A percentile compares a stretch with the other conserved stretches of the same genome.
These are phyloP conservation scores for Amitus sp. DNA, from an alignment of 2,888 invertebrate species.

Conservation along the genomic window DNA sequence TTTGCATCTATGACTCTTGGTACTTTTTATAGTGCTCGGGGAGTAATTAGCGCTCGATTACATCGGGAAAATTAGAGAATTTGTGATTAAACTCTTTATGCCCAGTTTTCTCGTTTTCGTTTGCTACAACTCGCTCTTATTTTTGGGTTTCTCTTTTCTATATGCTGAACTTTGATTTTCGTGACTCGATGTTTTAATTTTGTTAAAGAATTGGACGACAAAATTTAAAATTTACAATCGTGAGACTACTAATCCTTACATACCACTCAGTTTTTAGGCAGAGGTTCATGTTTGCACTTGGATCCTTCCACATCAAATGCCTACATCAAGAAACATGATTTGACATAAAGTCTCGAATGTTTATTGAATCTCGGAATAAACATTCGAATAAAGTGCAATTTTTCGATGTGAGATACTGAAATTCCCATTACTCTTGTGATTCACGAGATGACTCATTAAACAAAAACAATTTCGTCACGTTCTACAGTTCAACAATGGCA, in stretches of 20 bases:
- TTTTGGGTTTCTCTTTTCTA: conserved; percentile 13
- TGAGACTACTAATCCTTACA: too few species aligned
- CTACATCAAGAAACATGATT: too few species aligned
- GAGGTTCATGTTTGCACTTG: too few species aligned
- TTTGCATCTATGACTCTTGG: conserved; percentile 43
- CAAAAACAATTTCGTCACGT: conserved; percentile 51
- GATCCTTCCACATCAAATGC: too few species aligned
- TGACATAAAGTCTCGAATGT: too few species aligned
- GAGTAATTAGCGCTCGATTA: conserved; percentile 61
- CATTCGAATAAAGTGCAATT: too few species aligned
- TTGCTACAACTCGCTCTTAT: conserved; percentile 22
- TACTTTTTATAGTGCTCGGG: conserved; percentile 47
- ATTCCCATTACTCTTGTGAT: conserved; percentile 17
- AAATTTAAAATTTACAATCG: too few species aligned
- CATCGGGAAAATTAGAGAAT: conserved; percentile 60
- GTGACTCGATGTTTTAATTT: too few species aligned
- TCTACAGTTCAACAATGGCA: conserved; percentile 46
- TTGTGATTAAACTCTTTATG: conserved; percentile 48
- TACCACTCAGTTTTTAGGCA: too few species aligned
- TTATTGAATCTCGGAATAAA: too few species aligned
- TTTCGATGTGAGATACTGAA: conserved; percentile 10
- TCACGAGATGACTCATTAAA: conserved; percentile 42
- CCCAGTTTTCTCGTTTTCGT: conserved; percentile 20
- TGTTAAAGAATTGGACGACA: too few species aligned
- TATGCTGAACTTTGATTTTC: too few species aligned